These are phyloP conservation scores for Caerostris darwini DNA, from an alignment of 1,140 invertebrate species.

Conservation along the genomic window DNA sequence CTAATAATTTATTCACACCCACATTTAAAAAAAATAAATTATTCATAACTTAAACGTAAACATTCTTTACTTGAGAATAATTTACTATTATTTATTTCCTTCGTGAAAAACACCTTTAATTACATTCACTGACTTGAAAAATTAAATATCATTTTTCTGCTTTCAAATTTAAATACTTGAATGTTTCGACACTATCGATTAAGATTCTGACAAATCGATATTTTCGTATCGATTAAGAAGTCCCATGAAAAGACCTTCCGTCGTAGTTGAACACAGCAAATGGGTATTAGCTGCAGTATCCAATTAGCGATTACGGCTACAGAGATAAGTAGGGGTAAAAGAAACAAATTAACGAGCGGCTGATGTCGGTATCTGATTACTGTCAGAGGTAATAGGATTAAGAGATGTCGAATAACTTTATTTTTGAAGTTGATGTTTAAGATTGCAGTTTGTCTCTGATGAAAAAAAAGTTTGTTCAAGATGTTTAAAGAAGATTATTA, in stretches of 20 bases:
- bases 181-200: not conserved
- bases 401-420: not conserved
- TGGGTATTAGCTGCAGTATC: not conserved
- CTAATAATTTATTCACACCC: too few relatives aligned
- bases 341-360: not conserved
- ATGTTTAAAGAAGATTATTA: too few relatives aligned
- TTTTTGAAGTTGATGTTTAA: not conserved
- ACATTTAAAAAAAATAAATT: too few relatives aligned
- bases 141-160: not conserved
- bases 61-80: too few relatives aligned
- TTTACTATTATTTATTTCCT: too few relatives aligned
- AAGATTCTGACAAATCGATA: not conserved
- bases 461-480: not conserved
- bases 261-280: not conserved
- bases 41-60: too few relatives aligned
- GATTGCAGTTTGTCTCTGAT: not conserved
- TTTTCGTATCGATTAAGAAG: not conserved
- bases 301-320: not conserved
- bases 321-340: not conserved
- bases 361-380: not conserved
- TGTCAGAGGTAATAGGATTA: not conserved
- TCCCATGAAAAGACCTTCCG: not conserved
- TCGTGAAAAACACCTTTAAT: too few relatives aligned
- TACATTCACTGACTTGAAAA: not conserved
- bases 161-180: not conserved